Conservation (phyloP, 2,888 invertebrate genomes). For the Xanthorhoe designata region DNA sequence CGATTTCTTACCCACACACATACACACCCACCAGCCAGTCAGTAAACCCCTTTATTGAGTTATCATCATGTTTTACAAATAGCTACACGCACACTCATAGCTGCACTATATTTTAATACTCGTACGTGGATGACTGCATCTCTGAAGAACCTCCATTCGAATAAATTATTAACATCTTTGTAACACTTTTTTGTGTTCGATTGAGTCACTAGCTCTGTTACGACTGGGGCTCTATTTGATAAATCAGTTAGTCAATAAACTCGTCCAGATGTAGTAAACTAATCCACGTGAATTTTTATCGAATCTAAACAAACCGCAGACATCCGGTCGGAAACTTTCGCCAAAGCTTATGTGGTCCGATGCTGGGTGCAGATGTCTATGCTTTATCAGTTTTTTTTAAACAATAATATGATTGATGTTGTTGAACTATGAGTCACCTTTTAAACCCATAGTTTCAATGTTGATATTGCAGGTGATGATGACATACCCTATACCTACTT, state of each 20-base stretch:
- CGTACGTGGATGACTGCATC: conserved; percentile 43
- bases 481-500: conserved; percentile 12
- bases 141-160: conserved; percentile 38
- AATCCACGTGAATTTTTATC: conserved; percentile 39
- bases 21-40: conserved; percentile 52
- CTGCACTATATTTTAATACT: conserved; percentile 38
- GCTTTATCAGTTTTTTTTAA: conserved; percentile 35
- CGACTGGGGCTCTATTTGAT: conserved; percentile 4
- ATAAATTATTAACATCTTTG: neutral
- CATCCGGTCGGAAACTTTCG: conserved; percentile 45
- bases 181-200: neutral
- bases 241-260: conserved; percentile 29
- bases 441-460: conserved; percentile 1
- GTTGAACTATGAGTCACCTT: conserved; percentile 27
- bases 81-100: conserved; percentile 50
- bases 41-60: conserved; percentile 67
- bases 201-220: conserved; percentile 1
- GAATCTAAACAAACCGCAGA: conserved; percentile 43
- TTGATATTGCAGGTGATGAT: conserved; percentile 5
- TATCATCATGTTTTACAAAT: conserved; percentile 65
- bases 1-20: conserved; percentile 53
- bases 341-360: conserved; percentile 27
- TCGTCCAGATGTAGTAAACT: conserved; percentile 34
- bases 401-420: conserved; percentile 38
- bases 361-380: conserved; percentile 33